Evolutionary conservation across 2,888 invertebrate genomes (phyloP), one percentile per base, ranked within the genome.

Genomic region (Tetrapedia diversipes): DNA sequence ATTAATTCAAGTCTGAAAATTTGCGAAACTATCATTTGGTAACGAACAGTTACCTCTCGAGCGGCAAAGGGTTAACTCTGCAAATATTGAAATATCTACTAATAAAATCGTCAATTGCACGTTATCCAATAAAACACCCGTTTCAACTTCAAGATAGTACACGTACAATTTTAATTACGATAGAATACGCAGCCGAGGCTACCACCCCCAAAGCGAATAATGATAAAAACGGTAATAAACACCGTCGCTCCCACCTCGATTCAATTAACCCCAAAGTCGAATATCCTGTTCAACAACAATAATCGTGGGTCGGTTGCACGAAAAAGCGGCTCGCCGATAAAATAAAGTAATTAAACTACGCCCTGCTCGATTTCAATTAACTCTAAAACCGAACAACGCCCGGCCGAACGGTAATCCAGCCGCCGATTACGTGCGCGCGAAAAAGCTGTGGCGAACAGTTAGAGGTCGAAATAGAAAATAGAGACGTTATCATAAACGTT

Each of bases 401-500:
- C 32, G 14, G 4, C 0, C 8, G 19, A 14, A 43, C 24, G 27
- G 51, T 63, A 63, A 63, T 63, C 19, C 24, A 3, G 8, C 22
- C 14, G n/a, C 39, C 24, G 49, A 47, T 47, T 63, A 24, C 49
- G n/a, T n/a, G 24, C 14, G 49, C 8, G 49, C 22, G 34, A 41
- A 39, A 51, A 49, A 16, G 7, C 11, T 34, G 34, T 16, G 34
- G 34, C 60, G 24, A 34, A 27, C n/a, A n/a, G n/a, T n/a, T n/a
- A n/a, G n/a, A n/a, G n/a, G n/a, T n/a, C 27, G 49, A 27, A 63
- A 63, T 49, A 49, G 51, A 41, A n/a, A 64, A 41, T 51, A 53
- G 57, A 29, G 51, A 37, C 24, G 8, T 41, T 51, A n/a, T 64
- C 41, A 19, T 64, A 53, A 64, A 64, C 39, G 51, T 64, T 51